Percentiles rank a stretch among this genome's conserved stretches.
Evolutionary conservation across 2,888 invertebrate species (phyloP).

Genomic region (Luperina nickerlii): DNA sequence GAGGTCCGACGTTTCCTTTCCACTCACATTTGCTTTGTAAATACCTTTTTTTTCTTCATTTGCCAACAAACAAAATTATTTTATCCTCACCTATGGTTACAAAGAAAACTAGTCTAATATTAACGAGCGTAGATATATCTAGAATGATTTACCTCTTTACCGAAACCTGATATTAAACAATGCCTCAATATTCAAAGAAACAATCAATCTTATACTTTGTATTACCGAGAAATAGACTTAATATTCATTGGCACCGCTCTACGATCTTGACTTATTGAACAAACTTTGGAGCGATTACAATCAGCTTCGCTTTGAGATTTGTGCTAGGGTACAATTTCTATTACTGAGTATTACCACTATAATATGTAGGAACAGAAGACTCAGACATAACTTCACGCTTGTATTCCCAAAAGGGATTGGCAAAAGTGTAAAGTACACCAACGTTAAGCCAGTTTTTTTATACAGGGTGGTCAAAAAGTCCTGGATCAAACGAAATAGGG

Average conservation of each 20-base stretch:
- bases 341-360: neutral
- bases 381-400: neutral
- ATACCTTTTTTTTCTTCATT: no score
- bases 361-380: neutral
- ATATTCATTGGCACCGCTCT: conserved; percentile 28
- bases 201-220: neutral
- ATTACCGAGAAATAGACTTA: neutral
- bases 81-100: neutral
- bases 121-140: neutral
- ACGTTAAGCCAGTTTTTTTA: neutral
- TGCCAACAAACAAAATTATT: neutral
- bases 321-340: conserved; percentile 3
- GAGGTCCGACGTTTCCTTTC: neutral
- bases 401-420: no score
- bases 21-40: neutral
- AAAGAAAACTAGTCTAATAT: neutral
- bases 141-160: neutral
- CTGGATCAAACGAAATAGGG: no score
- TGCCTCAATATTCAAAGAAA: neutral
- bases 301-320: conserved; percentile 19
- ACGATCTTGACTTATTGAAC: conserved; percentile 13
- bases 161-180: neutral
- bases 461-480: no score
- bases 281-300: conserved; percentile 4
- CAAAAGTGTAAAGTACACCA: neutral